Conservation (phyloP, 1,140 invertebrate species). For the Drosophila kikkawai region DNA sequence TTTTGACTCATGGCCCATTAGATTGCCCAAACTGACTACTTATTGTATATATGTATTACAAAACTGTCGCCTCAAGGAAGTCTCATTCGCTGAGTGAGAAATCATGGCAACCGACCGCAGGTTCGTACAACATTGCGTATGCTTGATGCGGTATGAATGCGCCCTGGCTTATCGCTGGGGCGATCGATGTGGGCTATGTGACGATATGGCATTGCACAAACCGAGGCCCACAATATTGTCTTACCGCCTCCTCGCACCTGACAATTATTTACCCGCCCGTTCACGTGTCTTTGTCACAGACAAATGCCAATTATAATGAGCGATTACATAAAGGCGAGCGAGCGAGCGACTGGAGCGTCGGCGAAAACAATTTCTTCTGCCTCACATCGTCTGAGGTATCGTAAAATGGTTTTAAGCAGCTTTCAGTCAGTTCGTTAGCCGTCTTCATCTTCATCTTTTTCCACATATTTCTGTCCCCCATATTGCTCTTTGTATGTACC, state of each 20-base stretch:
- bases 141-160: conserved; percentile 65
- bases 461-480: neutral
- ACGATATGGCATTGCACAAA: conserved; percentile 41
- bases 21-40: conserved; percentile 9
- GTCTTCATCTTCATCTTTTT: conserved; percentile 43
- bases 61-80: conserved; percentile 15
- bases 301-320: conserved; percentile 81
- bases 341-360: conserved; percentile 5
- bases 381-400: conserved; percentile 22
- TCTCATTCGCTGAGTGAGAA: conserved; percentile 22
- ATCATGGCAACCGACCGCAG: conserved; percentile 22
- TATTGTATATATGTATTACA: conserved; percentile 1
- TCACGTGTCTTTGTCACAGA: conserved; percentile 64
- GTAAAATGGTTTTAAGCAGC: conserved; percentile 68
- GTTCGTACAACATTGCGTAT: conserved; percentile 65
- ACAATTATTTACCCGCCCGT: conserved; percentile 8
- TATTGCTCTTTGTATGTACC: neutral
- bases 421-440: conserved; percentile 55
- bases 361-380: conserved; percentile 65
- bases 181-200: conserved; percentile 42
- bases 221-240: conserved; percentile 36
- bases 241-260: conserved; percentile 5
- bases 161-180: conserved; percentile 17
- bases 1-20: conserved; percentile 26
- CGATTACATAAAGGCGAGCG: conserved; percentile 72